phyloP scores from a whole-genome alignment of 2,113 vertebrate species.

The Hypanus sabinus region DNA sequence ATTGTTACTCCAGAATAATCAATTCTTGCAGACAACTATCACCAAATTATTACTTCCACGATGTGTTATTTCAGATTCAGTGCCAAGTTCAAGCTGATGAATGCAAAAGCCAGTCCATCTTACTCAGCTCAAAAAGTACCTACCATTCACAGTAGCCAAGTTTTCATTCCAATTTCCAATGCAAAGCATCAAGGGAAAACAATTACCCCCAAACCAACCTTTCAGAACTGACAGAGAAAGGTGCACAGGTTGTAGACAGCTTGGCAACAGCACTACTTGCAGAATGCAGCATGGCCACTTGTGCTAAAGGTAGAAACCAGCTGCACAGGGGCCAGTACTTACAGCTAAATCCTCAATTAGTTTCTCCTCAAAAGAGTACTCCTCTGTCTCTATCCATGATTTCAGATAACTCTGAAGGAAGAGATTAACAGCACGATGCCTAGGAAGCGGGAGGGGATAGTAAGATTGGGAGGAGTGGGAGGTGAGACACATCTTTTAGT shows the following conservation, averaged over 20 bases:
- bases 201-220: background rate
- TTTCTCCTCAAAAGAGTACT: constrained; percentile 98
- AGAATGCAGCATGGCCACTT: constrained; percentile 50
- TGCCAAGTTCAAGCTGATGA: background rate
- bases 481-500: constrained; percentile 31
- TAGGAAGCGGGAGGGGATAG: constrained; percentile 73
- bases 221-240: background rate
- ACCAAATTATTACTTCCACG: background rate
- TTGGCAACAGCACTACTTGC: constrained; percentile 55
- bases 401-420: constrained; percentile 99
- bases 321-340: constrained; percentile 74
- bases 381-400: constrained; percentile 99
- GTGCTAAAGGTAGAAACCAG: constrained; percentile 54
- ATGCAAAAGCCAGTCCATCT: constrained; percentile 15
- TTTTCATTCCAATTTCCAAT: constrained; percentile 15
- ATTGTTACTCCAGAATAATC: background rate
- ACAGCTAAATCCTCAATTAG: constrained; percentile 99
- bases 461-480: constrained; percentile 65
- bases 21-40: background rate
- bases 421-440: constrained; percentile 99
- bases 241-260: constrained; percentile 43
- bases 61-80: background rate
- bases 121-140: background rate
- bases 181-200: background rate
- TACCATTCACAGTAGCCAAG: constrained; percentile 2